Conservation (phyloP, 2,888 invertebrate genomes). For the Seladonia tumulorum region DNA sequence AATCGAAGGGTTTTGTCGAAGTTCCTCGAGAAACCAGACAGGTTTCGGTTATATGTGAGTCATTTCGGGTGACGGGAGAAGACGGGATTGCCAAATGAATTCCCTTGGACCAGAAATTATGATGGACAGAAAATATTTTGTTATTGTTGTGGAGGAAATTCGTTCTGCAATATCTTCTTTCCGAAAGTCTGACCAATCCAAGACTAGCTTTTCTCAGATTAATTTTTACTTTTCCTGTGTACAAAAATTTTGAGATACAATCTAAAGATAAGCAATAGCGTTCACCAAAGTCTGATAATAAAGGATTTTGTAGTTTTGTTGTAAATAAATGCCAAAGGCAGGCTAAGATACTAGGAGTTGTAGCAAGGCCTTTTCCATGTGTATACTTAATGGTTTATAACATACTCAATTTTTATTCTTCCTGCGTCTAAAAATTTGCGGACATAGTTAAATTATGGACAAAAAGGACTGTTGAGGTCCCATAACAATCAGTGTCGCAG, state of each 20-base stretch:
- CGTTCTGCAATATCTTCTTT: neutral
- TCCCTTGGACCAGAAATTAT: neutral
- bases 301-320: neutral
- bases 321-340: neutral
- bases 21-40: constrained; percentile 33
- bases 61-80: constrained; percentile 15
- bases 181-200: no score
- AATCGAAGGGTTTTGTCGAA: constrained; percentile 50
- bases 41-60: constrained; percentile 26
- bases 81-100: constrained; percentile 13
- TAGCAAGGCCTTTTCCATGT: neutral
- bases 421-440: neutral
- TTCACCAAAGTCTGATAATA: neutral
- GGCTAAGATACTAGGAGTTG: neutral
- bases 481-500: neutral
- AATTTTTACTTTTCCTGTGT: neutral
- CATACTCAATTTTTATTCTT: neutral
- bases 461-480: neutral
- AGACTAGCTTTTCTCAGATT: neutral
- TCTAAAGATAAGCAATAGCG: neutral
- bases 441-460: neutral
- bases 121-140: neutral
- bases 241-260: neutral
- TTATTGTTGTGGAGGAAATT: neutral
- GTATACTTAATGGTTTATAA: neutral